Percentiles rank a stretch among this genome's conserved stretches.
These are phyloP conservation scores for Drosophila malerkotliana DNA, from an alignment of 1,140 invertebrate genomes.

Conservation along the genomic window DNA sequence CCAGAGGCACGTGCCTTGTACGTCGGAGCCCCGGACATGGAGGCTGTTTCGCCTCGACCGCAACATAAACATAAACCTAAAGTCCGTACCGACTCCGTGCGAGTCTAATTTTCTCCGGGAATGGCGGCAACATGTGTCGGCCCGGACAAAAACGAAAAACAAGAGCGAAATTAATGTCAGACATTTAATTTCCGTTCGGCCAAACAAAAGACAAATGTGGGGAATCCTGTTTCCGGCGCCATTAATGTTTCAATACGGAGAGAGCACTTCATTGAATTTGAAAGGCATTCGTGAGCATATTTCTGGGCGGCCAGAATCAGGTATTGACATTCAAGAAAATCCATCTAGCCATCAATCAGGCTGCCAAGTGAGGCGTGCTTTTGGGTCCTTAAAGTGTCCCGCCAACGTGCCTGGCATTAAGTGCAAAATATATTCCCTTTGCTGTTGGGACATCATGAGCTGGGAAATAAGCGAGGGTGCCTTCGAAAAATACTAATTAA, in stretches of 20 bases:
- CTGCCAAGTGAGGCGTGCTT: conserved; percentile 39
- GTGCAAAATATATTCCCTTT: background rate
- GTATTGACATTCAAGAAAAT: conserved; percentile 31
- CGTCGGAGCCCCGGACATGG: conserved; percentile 30
- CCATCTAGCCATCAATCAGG: conserved; percentile 53
- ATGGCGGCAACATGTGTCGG: conserved; percentile 65
- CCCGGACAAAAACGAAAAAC: conserved; percentile 17
- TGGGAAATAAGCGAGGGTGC: background rate
- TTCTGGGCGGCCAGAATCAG: conserved; percentile 32
- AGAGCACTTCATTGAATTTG: conserved; percentile 53
- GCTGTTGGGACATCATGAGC: background rate
- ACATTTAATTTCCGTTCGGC: conserved; percentile 75
- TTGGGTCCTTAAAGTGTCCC: conserved; percentile 29
- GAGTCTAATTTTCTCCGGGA: conserved; percentile 54
- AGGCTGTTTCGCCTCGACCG: conserved; percentile 11
- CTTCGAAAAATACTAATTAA: conserved; percentile 44
- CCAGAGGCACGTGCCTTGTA: conserved; percentile 45
- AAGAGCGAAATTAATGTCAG: conserved; percentile 54
- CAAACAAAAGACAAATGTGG: conserved; percentile 52
- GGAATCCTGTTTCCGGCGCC: conserved; percentile 16
- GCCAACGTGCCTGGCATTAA: conserved; percentile 29
- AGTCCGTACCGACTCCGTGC: conserved; percentile 16
- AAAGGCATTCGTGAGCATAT: conserved; percentile 32
- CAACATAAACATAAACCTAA: conserved; percentile 59
- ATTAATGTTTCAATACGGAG: conserved; percentile 23